These are phyloP conservation scores for Lagorchestes hirsutus DNA, from an alignment of 2,797 vertebrate genomes.

Conservation along the genomic window DNA sequence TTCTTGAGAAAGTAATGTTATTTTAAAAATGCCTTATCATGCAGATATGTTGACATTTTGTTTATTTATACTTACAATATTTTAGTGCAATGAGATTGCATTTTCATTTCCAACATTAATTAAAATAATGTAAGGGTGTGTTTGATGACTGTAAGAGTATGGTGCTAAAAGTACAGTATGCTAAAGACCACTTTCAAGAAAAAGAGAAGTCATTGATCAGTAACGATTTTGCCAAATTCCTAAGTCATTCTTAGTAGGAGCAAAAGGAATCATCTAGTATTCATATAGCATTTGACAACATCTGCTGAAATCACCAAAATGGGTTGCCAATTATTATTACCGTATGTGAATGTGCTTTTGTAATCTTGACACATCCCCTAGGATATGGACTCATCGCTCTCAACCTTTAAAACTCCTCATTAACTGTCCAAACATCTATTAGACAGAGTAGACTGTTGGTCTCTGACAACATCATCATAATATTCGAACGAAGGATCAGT, in stretches of 20 bases:
- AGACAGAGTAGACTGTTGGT: conserved; percentile 56
- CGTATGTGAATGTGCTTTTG: conserved; percentile 78
- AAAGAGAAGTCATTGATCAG: conserved; percentile 30
- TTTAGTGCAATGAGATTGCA: background rate
- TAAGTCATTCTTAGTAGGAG: conserved; percentile 61
- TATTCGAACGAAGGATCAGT: conserved; percentile 63
- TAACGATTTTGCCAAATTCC: background rate
- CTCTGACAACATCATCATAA: conserved; percentile 44
- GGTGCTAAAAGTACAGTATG: conserved; percentile 27
- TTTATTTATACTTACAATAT: conserved; percentile 20
- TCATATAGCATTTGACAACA: conserved; percentile 56
- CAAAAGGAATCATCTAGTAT: conserved; percentile 57
- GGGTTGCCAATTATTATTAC: conserved; percentile 72
- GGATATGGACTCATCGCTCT: conserved; percentile 68
- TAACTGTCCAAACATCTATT: conserved; percentile 68
- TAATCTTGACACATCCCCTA: conserved; percentile 59
- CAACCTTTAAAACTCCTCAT: conserved; percentile 63
- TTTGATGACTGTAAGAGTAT: conserved; percentile 29
- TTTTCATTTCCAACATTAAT: conserved; percentile 9
- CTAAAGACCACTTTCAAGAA: conserved; percentile 40
- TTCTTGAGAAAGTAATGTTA: conserved; percentile 15
- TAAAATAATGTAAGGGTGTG: background rate
- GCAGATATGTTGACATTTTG: background rate
- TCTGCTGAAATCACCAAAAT: conserved; percentile 65
- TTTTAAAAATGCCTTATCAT: background rate